Base-by-base conservation (phyloP, 1,140 invertebrate species). In the Caenorhabditis latens region DNA sequence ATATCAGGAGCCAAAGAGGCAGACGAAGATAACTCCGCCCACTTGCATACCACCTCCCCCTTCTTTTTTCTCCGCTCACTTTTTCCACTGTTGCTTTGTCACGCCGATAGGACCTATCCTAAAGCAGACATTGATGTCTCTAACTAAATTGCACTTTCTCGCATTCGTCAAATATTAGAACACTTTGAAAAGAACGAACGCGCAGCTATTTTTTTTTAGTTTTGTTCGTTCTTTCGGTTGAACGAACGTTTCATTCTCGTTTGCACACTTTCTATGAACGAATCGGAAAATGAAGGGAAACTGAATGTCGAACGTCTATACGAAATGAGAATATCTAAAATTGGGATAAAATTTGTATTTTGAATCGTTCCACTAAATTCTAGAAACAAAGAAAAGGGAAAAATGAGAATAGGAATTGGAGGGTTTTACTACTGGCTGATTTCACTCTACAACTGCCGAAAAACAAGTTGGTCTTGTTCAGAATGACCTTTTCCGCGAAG, bases 141-240 rank as follows among this genome's bases (percentile, higher is more conserved):
- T 71, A 71, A 19, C 43, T 46, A 40, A 71, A 46, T 50, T 79
- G 71, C 71, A 79, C 71, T 79, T 79, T 79, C 71, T 79, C 46
- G 46, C 71, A 16, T 63, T 40, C 32, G 61, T 40, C 65, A 79
- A 79, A 79, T 79, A 79, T 79, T 79, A 79, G 71, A 50, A 79
- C 71, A 53, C 71, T n/a, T 79, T 46, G 43, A 50, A 21, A 67
- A 9, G 63, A 32, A 53, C 19, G 71, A 79, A 48, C 43, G 46
- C 46, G 71, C 71, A 79, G 71, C 32, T 50, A 21, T 79, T 79
- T 79, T 79, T 79, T 79, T 11, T 79, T 50, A n/a, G 40, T 40
- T 5, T 65, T 65, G 9, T 40, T 65, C 46, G n/a, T 71, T 46
- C 19, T 40, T 9, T 46, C 43, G 42, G 9, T n/a, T 46, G 40